Evolutionary conservation across 2,888 invertebrate genomes (phyloP), one percentile per base, ranked within the genome.

Genomic region (Drosophila neoperkinsi): DNA sequence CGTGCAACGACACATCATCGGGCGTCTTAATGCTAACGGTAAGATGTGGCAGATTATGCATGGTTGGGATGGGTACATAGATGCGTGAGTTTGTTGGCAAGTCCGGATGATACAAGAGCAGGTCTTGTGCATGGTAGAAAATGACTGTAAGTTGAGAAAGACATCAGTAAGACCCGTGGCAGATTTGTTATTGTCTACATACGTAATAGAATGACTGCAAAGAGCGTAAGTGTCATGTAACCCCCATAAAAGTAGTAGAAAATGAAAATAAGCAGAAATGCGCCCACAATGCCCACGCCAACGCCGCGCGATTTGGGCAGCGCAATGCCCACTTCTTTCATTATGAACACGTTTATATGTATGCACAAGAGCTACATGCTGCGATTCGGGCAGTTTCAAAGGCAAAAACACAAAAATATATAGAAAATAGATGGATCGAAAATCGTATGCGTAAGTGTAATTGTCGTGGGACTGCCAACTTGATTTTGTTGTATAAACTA

Each of bases 81-180:
- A 97, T 95, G 81, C 98, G 95, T 0, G 98, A 97, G 93, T 98
- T 97, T 21, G 96, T 95, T 41, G 98, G 98, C 87, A 97, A 95
- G 91, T 98, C 97, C 5, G 99, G 98, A 93, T 98, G 97, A 93
- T 97, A 99, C 5, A 99, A 94, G 53, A 98, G 94, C 88, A 96
- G 94, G 93, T 98, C 98, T 93, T 98, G 97, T 62, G 96, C 96
- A 92, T 96, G 96, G 93, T 98, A 98, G 58, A 98, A 94, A 81
- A 97, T 95, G 71, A 96, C 97, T 97, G 92, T 46, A 94, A 94
- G 36, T 41, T 53, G 25, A 21, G 11, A 16, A 28, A 53, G 10
- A 6, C 7, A 41, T 30, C 5, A 60, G 16, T 56, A 46, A 33
- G 13, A 58, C n/a, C 28, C 1, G 21, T 60, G 0, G 18, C 4